Conservation (phyloP, 2,888 invertebrate genomes). For the Augochlorella aurata region DNA sequence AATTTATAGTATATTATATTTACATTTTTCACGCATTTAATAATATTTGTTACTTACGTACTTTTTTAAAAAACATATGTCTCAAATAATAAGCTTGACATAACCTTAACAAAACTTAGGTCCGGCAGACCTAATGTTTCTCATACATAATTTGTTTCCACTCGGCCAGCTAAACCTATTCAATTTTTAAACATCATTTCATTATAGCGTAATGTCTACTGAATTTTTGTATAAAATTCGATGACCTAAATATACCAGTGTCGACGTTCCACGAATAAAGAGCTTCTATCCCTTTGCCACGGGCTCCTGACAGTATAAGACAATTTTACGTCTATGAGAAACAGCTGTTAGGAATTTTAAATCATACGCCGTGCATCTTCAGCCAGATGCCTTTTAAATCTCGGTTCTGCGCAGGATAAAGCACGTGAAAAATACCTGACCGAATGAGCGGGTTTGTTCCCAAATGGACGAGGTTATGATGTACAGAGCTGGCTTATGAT, state of each 20-base stretch:
- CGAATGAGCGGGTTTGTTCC: slow-evolving; percentile 37
- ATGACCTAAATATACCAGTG: background rate
- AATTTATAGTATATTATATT: no score
- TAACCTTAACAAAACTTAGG: no score
- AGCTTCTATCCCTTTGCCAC: background rate
- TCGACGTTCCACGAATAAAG: background rate
- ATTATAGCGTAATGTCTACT: background rate
- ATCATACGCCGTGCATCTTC: slow-evolving; percentile 42
- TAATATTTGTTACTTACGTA: no score
- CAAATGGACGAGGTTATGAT: slow-evolving; percentile 33
- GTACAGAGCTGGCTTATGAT: slow-evolving; percentile 33
- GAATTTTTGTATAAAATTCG: background rate
- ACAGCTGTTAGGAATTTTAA: slow-evolving; percentile 31
- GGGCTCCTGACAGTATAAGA: background rate
- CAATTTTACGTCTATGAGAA: slow-evolving; percentile 12
- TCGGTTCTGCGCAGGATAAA: slow-evolving; percentile 50
- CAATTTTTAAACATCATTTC: background rate
- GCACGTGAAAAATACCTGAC: slow-evolving; percentile 54
- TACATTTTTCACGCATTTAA: no score
- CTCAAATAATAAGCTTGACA: no score
- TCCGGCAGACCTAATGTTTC: no score
- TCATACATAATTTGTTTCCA: no score
- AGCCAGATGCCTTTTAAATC: slow-evolving; percentile 43
- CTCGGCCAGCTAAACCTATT: background rate
- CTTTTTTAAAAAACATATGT: no score